Base-by-base conservation (phyloP, 2,888 invertebrate genomes). In the Pandemis heparana region DNA sequence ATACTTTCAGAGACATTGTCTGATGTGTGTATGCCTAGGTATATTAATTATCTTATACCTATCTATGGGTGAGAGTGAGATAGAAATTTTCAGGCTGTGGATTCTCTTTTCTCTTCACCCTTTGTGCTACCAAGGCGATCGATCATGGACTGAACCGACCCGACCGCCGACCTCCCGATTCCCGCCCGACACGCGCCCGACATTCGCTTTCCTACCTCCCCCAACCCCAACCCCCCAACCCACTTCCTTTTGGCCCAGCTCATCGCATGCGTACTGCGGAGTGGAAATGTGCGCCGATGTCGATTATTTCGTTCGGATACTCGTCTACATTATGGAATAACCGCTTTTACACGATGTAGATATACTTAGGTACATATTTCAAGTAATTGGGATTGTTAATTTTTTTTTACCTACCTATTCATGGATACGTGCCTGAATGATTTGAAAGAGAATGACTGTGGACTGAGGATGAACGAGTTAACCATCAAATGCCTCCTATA, bases 301-400 rank as follows among this genome's bases (percentile, higher is more conserved):
- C 18, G 53, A 71, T 32, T 38, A 71, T 56, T 41, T 4, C 71
- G 71, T 71, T 75, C 75, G 75, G 63, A 75, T 65, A 75, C 62
- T 16, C 38, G 9, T 16, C 18, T 41, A 32, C 74, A 32, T 7
- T 14, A 32, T 32, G 23, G 23, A 32, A 32, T 1, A 32, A 32
- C 2, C 23, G 23, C 2, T 32, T 32, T 32, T 32, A 32, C 23
- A 32, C 23, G 1, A 32, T 32, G 23, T 2, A 32, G 2, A 32
- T 32, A 32, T 32, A 32, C 23, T 4, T 32, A 32, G 23, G 3
- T 32, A 4, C 23, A 32, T 32, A 32, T 32, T 32, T 32, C 2
- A 32, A 32, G 23, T 32, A 32, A 32, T n/a, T n/a, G n/a, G n/a
- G n/a, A n/a, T n/a, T n/a, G n/a, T n/a, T n/a, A n/a, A n/a, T n/a